Base-by-base conservation (phyloP, 2,797 vertebrate genomes). In the Halcyon badia region DNA sequence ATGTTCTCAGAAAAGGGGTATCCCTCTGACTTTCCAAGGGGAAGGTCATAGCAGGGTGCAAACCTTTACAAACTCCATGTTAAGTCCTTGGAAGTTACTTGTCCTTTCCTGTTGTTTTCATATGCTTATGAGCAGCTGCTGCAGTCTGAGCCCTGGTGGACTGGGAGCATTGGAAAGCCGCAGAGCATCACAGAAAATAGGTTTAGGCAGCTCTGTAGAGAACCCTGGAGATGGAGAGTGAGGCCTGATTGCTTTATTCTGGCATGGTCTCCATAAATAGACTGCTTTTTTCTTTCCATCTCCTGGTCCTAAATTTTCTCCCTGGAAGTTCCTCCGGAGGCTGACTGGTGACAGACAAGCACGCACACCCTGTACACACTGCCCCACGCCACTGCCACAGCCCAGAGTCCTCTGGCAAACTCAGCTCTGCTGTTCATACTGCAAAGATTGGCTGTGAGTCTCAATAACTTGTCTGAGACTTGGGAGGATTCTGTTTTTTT, bases 31-130 rank as follows among this genome's bases (percentile, higher is more conserved):
- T 79, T 61, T 65, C 75, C 3, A 4, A 8, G 10, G 20, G 10
- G 31, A 83, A 89, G 79, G 57, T 52, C 75, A 92, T 94, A 95
- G 35, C 39, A 80, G n/a, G 9, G 33, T 73, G 64, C 30, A 89
- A 94, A 89, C 70, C 62, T 91, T 80, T 49, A 68, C 75, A 95
- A 85, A 91, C 41, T 80, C 33, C 3, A 10, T 33, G 25, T 41
- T 77, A 87, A 80, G 89, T 89, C 93, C 87, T 96, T 89, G 75
- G 68, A 87, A 92, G 48, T 68, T 28, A 8, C 49, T 86, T 81
- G 91, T 87, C 82, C 76, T 94, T 94, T 87, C 58, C 84, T 82
- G 39, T 90, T 95, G 76, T 51, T 90, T 95, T 94, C 91, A 89
- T n/a, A 16, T 52, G 57, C 49, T 94, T 87, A 85, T 35, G 72